A percentile compares a stretch with the other conserved stretches of the same genome.
Conservation (phyloP, 2,113 vertebrate genomes). For the Alexandromys fortis region DNA sequence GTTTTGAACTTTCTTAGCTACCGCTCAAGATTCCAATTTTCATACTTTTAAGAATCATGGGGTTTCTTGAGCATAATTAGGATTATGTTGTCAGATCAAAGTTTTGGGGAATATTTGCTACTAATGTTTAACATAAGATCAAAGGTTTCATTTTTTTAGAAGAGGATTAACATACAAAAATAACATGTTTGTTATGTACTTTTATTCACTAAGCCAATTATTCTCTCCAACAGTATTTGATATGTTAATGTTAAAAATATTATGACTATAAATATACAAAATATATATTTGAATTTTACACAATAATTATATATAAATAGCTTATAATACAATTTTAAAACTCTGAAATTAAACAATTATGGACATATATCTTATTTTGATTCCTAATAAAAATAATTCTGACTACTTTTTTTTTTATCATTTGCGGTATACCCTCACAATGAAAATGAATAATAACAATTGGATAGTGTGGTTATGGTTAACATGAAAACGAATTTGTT, state of each 20-base stretch:
- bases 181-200: conserved; percentile 18
- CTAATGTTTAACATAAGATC: conserved; percentile 57
- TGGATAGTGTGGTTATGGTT: not conserved
- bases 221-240: not conserved
- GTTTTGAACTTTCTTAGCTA: conserved; percentile 38
- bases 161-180: conserved; percentile 34
- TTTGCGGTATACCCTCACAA: not conserved
- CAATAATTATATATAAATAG: not conserved
- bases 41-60: not conserved
- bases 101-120: conserved; percentile 29
- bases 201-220: conserved; percentile 36
- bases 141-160: conserved; percentile 57
- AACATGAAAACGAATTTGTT: not conserved
- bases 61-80: conserved; percentile 25
- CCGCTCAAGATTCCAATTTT: conserved; percentile 3
- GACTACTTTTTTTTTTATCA: not conserved
- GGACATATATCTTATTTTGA: not conserved
- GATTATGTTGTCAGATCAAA: conserved; percentile 55
- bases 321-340: not conserved
- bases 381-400: not conserved
- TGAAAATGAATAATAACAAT: not conserved
- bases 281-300: conserved; percentile 32
- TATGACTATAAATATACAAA: not conserved
- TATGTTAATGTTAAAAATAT: not conserved
- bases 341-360: conserved; percentile 33